Conservation (phyloP, 2,113 vertebrate genomes). For the Synodontis membranacea region DNA sequence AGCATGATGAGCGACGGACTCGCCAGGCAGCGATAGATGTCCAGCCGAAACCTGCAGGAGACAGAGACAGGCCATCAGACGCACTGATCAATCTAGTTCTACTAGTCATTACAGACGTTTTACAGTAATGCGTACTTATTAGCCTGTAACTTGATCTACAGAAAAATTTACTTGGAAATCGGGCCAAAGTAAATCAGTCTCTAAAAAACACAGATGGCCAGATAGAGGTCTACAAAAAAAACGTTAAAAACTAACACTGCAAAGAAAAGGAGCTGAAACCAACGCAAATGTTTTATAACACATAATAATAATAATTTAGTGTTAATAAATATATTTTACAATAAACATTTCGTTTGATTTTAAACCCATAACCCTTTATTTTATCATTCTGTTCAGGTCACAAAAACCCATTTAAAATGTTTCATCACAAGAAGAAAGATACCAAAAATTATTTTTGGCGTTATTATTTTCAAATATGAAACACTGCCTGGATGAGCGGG, state of each 20-base stretch:
- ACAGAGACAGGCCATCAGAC: not conserved
- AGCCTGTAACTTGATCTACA: not conserved
- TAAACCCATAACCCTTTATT: not conserved
- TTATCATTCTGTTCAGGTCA: not conserved
- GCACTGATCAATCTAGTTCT: not conserved
- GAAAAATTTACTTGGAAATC: not conserved
- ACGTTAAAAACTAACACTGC: not conserved
- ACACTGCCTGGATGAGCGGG: not conserved
- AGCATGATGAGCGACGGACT: slow-evolving; percentile 98
- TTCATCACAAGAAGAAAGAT: not conserved
- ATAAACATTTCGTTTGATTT: not conserved
- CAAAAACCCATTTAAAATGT: not conserved
- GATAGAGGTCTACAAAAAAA: not conserved
- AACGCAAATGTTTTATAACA: not conserved
- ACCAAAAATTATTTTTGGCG: not conserved
- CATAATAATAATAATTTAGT: too few relatives aligned
- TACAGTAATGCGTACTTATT: not conserved
- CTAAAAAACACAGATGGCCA: not conserved
- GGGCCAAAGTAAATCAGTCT: not conserved
- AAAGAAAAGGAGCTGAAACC: not conserved
- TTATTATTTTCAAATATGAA: too few relatives aligned
- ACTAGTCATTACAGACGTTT: not conserved
- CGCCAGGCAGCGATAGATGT: slow-evolving; percentile 96
- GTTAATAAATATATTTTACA: too few relatives aligned
- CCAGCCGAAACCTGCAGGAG: slow-evolving; percentile 88